These are phyloP conservation scores for Agrotis segetum DNA, from an alignment of 2,888 invertebrate genomes.

Conservation along the genomic window DNA sequence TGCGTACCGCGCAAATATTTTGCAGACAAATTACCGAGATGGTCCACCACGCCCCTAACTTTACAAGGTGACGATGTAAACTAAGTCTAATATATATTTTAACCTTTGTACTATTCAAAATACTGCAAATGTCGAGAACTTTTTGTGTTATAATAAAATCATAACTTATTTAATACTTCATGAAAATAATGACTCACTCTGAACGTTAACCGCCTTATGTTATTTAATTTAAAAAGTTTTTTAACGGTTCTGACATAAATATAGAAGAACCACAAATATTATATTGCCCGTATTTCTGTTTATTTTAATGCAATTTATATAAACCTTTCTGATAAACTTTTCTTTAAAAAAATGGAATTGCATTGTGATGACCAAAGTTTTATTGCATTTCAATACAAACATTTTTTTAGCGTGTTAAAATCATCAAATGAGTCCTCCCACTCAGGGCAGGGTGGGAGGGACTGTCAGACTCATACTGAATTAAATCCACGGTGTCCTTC, in stretches of 20 bases:
- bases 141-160: too few relatives aligned
- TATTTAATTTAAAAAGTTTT: constrained; percentile 13
- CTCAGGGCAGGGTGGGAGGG: too few relatives aligned
- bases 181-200: constrained; percentile 2
- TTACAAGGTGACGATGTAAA: constrained; percentile 77
- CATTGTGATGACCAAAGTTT: neutral
- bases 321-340: neutral
- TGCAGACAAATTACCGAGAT: constrained; percentile 73
- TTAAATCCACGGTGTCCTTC: too few relatives aligned
- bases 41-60: constrained; percentile 74
- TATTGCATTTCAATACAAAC: too few relatives aligned
- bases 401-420: too few relatives aligned
- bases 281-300: constrained; percentile 1
- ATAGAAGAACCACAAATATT: neutral
- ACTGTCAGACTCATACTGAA: too few relatives aligned
- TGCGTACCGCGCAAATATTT: constrained; percentile 60
- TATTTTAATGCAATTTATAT: constrained; percentile 10
- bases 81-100: constrained; percentile 62
- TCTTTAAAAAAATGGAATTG: neutral
- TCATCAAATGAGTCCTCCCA: too few relatives aligned
- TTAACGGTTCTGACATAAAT: constrained; percentile 9
- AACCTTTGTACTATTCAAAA: constrained; percentile 44
- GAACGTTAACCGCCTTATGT: neutral
- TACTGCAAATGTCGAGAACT: neutral
- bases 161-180: constrained; percentile 3